A percentile compares a stretch with the other conserved stretches of the same genome.
Evolutionary conservation across 2,113 vertebrate genomes (phyloP).

Genomic region (Amphilophus citrinellus): DNA sequence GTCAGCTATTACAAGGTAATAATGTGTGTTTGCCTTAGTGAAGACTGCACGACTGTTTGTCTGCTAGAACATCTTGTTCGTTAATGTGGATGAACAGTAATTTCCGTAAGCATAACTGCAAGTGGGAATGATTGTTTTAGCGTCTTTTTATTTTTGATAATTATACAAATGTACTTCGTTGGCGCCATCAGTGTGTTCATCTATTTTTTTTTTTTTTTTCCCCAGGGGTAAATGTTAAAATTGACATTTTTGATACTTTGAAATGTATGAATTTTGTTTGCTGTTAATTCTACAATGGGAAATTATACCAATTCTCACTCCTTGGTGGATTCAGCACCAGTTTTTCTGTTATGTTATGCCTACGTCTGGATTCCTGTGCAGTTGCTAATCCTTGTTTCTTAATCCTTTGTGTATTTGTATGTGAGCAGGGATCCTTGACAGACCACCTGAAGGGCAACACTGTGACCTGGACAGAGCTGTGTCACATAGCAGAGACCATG

Average conservation of each 20-base stretch:
- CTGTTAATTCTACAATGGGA: background rate
- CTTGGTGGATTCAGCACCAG: background rate
- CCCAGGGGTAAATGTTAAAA: background rate
- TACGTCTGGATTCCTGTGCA: background rate
- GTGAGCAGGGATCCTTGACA: constrained; percentile 90
- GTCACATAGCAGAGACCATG: constrained; percentile 95
- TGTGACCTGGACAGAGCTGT: constrained; percentile 95
- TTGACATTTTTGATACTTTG: background rate
- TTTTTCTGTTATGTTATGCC: background rate
- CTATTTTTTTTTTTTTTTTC: background rate
- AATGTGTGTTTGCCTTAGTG: background rate
- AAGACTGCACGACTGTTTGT: background rate
- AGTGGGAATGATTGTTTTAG: constrained; percentile 1
- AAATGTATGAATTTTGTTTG: background rate
- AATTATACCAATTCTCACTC: background rate
- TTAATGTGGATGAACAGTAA: constrained; percentile 22
- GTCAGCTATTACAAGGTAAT: background rate
- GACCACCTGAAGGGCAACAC: constrained; percentile 97
- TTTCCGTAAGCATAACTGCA: constrained; percentile 7
- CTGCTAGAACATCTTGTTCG: background rate
- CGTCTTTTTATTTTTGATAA: background rate
- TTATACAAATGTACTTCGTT: background rate
- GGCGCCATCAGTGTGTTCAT: background rate
- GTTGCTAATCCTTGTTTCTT: constrained; percentile 16
- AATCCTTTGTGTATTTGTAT: constrained; percentile 9